A percentile compares a stretch with the other conserved stretches of the same genome.
Conservation (phyloP, 2,888 invertebrate genomes). For the Ochropleura leucogaster region DNA sequence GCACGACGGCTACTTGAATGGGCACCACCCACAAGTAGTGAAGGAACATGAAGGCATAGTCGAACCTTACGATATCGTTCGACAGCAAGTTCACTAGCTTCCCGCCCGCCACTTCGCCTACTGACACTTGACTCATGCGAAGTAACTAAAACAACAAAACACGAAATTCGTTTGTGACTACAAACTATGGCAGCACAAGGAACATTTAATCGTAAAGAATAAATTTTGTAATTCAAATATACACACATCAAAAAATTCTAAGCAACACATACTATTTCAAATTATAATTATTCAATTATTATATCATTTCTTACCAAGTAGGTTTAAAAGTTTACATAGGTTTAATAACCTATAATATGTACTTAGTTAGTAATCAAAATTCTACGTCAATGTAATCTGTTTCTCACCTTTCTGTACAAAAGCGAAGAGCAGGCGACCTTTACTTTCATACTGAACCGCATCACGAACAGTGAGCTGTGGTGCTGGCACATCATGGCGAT, state of each 20-base stretch:
- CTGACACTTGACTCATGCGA: constrained; percentile 93
- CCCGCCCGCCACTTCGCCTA: constrained; percentile 93
- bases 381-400: background rate
- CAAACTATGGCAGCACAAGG: background rate
- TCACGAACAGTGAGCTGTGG: constrained; percentile 92
- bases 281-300: too few species aligned
- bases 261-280: too few species aligned
- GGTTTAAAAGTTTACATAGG: too few species aligned
- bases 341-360: too few species aligned
- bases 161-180: background rate
- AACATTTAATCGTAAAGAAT: background rate
- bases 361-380: background rate
- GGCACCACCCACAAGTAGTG: constrained; percentile 96
- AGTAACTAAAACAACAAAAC: constrained; percentile 90
- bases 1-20: constrained; percentile 91
- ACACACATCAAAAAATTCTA: too few species aligned
- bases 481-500: constrained; percentile 92
- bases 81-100: constrained; percentile 95
- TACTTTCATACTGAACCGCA: constrained; percentile 92
- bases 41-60: constrained; percentile 92
- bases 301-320: too few species aligned
- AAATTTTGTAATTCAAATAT: background rate
- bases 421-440: constrained; percentile 93
- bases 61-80: constrained; percentile 95
- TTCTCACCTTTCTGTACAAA: constrained; percentile 93